Evolutionary conservation across 1,140 invertebrate species (phyloP).

Genomic region (Neodiprion fabricii): DNA sequence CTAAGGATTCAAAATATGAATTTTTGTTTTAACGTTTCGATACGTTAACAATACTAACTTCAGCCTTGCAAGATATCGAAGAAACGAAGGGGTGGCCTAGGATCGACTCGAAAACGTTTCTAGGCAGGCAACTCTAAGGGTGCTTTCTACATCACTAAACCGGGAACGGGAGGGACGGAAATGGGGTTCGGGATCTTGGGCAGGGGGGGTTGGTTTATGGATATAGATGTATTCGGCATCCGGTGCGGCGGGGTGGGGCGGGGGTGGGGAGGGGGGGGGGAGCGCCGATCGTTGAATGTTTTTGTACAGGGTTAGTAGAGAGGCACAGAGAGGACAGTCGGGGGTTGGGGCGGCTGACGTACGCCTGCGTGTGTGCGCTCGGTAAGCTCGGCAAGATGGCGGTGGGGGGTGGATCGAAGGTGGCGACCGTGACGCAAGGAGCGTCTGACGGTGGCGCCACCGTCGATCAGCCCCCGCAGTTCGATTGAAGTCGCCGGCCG

Average conservation of each 20-base stretch:
- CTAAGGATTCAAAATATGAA: no score
- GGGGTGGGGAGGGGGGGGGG: conserved; percentile 15
- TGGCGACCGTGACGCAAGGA: not conserved
- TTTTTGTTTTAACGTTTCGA: no score
- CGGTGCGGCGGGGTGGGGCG: not conserved
- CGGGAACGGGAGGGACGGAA: not conserved
- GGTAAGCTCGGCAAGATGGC: conserved; percentile 33
- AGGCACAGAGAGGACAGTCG: conserved; percentile 23
- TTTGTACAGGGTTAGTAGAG: conserved; percentile 39
- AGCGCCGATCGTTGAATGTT: conserved; percentile 31
- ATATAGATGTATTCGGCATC: no score
- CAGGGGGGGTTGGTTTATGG: not conserved
- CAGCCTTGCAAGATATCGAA: no score
- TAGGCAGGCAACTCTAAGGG: not conserved
- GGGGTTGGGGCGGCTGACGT: not conserved
- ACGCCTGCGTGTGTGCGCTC: not conserved
- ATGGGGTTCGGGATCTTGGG: not conserved
- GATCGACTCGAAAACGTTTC: not conserved
- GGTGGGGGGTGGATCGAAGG: conserved; percentile 40
- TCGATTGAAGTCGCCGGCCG: conserved; percentile 61
- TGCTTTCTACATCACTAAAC: not conserved
- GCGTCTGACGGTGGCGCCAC: conserved; percentile 43
- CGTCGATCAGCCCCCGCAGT: conserved; percentile 54
- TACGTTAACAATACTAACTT: no score
- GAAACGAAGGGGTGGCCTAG: no score